Conservation (phyloP, 2,113 vertebrate species). For the Ictalurus punctatus region DNA sequence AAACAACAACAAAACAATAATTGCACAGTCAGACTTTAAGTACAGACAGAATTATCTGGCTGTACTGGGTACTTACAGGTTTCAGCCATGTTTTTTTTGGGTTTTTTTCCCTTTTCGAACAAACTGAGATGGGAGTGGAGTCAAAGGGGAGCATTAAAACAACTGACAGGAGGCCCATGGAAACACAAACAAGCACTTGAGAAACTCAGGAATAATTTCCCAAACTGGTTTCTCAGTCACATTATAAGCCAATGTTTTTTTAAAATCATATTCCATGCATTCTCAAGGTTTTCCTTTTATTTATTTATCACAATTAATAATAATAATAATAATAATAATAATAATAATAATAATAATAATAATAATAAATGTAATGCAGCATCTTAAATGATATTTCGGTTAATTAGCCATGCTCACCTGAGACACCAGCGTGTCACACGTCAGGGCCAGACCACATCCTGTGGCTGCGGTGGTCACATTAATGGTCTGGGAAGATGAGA, state of each 20-base stretch:
- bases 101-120: not conserved
- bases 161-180: not conserved
- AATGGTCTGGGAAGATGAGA: conserved; percentile 72
- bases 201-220: not conserved
- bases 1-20: too few species aligned
- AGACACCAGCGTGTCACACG: conserved; percentile 91
- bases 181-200: not conserved
- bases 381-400: not conserved
- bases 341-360: too few species aligned
- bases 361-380: not conserved
- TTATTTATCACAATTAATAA: too few species aligned
- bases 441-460: conserved; percentile 79
- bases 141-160: not conserved
- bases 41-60: not conserved
- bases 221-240: not conserved
- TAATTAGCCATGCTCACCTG: conserved; percentile 77
- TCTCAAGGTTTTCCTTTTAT: too few species aligned
- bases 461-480: conserved; percentile 79
- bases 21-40: not conserved
- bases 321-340: too few species aligned
- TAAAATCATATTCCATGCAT: too few species aligned
- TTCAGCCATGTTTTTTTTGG: not conserved
- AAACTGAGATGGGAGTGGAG: not conserved
- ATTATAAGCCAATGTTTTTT: too few species aligned
- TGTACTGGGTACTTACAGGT: not conserved